Evolutionary conservation across 1,140 invertebrate genomes (phyloP).

Genomic region (Drosophila simulans): DNA sequence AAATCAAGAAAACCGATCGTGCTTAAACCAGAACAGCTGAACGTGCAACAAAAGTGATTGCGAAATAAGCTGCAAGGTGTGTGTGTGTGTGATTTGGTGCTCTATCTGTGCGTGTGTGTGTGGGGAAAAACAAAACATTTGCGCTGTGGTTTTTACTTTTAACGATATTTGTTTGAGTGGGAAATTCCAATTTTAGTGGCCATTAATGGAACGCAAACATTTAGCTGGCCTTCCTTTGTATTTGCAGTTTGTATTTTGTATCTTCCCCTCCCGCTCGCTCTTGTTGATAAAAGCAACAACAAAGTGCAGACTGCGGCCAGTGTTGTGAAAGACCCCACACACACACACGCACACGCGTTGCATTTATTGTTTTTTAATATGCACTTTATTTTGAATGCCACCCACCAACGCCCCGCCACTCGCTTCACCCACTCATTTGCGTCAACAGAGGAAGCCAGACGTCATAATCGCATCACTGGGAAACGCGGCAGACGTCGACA

Average conservation of each 20-base stretch:
- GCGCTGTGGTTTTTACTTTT: conserved; percentile 4
- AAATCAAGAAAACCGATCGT: conserved; percentile 8
- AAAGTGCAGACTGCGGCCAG: conserved; percentile 42
- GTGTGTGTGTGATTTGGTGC: conserved; percentile 5
- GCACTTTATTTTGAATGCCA: conserved; percentile 52
- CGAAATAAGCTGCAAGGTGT: conserved; percentile 56
- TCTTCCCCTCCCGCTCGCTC: background rate
- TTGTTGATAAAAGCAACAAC: conserved; percentile 40
- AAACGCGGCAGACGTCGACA: conserved; percentile 25
- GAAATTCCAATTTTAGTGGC: background rate
- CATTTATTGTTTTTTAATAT: conserved; percentile 55
- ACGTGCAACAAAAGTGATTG: conserved; percentile 62
- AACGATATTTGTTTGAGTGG: conserved; percentile 1
- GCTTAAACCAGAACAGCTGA: conserved; percentile 9
- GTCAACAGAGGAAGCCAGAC: conserved; percentile 48
- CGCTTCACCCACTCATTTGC: conserved; percentile 19
- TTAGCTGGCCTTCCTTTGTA: conserved; percentile 41
- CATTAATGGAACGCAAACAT: conserved; percentile 1
- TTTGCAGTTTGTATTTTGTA: background rate
- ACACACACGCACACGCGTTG: conserved; percentile 38
- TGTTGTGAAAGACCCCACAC: conserved; percentile 51
- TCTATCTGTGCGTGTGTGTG: background rate
- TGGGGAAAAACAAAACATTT: conserved; percentile 24
- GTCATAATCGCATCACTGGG: conserved; percentile 46
- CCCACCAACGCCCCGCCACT: conserved; percentile 14